A percentile compares a stretch with the other conserved stretches of the same genome.
Evolutionary conservation across 1,140 invertebrate species (phyloP).

Genomic region (Penaeus japonicus): DNA sequence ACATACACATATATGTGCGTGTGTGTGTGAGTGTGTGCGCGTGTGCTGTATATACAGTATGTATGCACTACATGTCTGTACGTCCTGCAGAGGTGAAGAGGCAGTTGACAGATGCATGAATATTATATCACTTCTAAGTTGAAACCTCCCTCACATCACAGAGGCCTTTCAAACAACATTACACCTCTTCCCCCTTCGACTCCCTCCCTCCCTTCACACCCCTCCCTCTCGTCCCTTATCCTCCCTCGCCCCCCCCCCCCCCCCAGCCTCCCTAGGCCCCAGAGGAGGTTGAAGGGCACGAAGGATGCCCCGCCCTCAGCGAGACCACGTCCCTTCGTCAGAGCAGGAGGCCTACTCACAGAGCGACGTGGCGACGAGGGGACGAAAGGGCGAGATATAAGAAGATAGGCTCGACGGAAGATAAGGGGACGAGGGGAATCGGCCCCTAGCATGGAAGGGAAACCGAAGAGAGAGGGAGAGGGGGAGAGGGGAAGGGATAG

Average conservation of each 20-base stretch:
- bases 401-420: background rate
- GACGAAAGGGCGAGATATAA: background rate
- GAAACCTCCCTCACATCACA: background rate
- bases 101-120: too few species aligned
- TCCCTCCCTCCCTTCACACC: background rate
- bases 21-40: background rate
- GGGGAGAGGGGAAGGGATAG: background rate
- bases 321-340: too few species aligned
- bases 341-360: too few species aligned
- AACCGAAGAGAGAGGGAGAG: background rate
- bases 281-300: background rate
- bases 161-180: background rate
- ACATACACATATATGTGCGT: background rate
- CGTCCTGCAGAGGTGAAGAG: too few species aligned
- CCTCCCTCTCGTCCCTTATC: background rate
- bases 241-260: background rate
- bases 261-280: background rate
- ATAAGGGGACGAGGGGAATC: background rate
- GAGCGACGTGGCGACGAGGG: background rate
- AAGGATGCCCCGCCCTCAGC: too few species aligned
- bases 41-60: too few species aligned
- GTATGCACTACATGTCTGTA: too few species aligned
- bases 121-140: too few species aligned
- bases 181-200: background rate
- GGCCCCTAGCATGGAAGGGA: background rate